phyloP scores from a whole-genome alignment of 2,797 vertebrate genomes.

The Liparis tanakae region DNA sequence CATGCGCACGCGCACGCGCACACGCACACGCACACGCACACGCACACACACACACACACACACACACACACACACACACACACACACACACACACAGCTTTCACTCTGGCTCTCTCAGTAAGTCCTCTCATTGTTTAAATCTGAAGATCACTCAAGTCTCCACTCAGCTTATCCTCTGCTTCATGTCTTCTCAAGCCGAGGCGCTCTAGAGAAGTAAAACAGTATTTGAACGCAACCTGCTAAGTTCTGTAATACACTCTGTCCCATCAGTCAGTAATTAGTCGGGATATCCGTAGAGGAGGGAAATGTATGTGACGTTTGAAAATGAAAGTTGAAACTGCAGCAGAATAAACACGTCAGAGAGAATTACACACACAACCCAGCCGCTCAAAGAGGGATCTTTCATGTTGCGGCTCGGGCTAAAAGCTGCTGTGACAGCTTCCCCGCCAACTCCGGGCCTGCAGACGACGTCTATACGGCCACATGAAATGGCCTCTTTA shows the following conservation, averaged over 20 bases:
- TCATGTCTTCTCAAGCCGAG: slow-evolving; percentile 51
- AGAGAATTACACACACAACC: slow-evolving; percentile 81
- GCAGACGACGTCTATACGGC: slow-evolving; percentile 78
- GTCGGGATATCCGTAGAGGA: slow-evolving; percentile 65
- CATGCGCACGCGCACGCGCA: too few relatives aligned
- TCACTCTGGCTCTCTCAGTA: slow-evolving; percentile 41
- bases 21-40: slow-evolving; percentile 6
- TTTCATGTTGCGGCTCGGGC: slow-evolving; percentile 78
- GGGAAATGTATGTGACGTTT: slow-evolving; percentile 68
- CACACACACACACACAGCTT: slow-evolving; percentile 18
- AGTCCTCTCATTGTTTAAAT: slow-evolving; percentile 51
- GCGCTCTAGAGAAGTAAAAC: slow-evolving; percentile 36
- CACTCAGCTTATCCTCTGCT: slow-evolving; percentile 37
- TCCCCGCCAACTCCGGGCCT: slow-evolving; percentile 69
- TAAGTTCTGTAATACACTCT: slow-evolving; percentile 65
- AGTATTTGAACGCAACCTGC: slow-evolving; percentile 57
- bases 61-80: background rate
- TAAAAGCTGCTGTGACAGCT: slow-evolving; percentile 81
- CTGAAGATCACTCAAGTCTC: slow-evolving; percentile 53
- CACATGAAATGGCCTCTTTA: slow-evolving; percentile 82
- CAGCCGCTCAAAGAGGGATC: slow-evolving; percentile 71
- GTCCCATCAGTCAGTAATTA: slow-evolving; percentile 75
- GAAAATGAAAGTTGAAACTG: slow-evolving; percentile 74
- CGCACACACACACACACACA: background rate
- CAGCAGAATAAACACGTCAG: slow-evolving; percentile 80